These are phyloP conservation scores for Panorpa germanica DNA, from an alignment of 2,888 invertebrate genomes.

Conservation along the genomic window DNA sequence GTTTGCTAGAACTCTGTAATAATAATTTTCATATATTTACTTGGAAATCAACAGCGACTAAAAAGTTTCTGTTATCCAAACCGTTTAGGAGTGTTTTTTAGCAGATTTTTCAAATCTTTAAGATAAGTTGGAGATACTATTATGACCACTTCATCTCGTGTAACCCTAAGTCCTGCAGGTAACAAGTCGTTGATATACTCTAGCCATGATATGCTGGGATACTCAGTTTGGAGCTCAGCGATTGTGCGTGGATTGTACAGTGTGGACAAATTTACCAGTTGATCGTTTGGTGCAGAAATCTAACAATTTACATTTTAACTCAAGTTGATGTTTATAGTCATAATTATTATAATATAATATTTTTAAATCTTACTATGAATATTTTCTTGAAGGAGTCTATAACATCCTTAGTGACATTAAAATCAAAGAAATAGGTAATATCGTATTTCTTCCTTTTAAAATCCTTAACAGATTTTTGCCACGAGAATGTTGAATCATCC, in stretches of 20 bases:
- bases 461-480: slow-evolving; percentile 67
- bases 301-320: slow-evolving; percentile 18
- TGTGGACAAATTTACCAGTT: slow-evolving; percentile 74
- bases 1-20: slow-evolving; percentile 64
- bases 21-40: too few species aligned
- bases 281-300: slow-evolving; percentile 76
- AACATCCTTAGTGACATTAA: slow-evolving; percentile 74
- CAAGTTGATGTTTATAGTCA: slow-evolving; percentile 2
- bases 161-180: slow-evolving; percentile 38
- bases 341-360: too few species aligned
- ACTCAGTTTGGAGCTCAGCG: slow-evolving; percentile 51
- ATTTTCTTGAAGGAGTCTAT: slow-evolving; percentile 72
- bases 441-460: slow-evolving; percentile 68
- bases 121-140: slow-evolving; percentile 74
- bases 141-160: slow-evolving; percentile 55
- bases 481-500: slow-evolving; percentile 49
- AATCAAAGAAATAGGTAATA: slow-evolving; percentile 78
- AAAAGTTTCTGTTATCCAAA: slow-evolving; percentile 16
- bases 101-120: slow-evolving; percentile 41
- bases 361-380: slow-evolving; percentile 51
- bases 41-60: background rate
- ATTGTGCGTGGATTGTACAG: slow-evolving; percentile 83
- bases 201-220: slow-evolving; percentile 35
- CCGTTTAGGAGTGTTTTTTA: slow-evolving; percentile 35
- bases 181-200: slow-evolving; percentile 70